Evolutionary conservation across 2,113 vertebrate species (phyloP).

Genomic region (Seriola aureovittata): DNA sequence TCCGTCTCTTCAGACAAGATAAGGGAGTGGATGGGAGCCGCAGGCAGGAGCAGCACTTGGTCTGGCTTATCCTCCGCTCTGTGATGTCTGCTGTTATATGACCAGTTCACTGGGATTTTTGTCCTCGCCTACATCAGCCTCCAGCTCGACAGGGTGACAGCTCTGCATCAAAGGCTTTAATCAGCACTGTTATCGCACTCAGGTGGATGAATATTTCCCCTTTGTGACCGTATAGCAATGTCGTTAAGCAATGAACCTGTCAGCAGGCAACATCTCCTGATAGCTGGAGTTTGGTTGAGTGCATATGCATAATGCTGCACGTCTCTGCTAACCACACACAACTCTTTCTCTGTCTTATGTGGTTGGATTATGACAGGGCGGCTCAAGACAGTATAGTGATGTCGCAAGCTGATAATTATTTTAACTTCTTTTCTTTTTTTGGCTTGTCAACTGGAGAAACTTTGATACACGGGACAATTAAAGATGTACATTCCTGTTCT

Average conservation of each 20-base stretch:
- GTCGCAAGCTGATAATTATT: slow-evolving; percentile 14
- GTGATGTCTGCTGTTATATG: slow-evolving; percentile 53
- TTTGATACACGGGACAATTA: slow-evolving; percentile 30
- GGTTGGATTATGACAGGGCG: slow-evolving; percentile 1
- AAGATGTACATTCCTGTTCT: slow-evolving; percentile 3
- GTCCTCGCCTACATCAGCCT: slow-evolving; percentile 34
- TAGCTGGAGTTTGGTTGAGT: slow-evolving; percentile 22
- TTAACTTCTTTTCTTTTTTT: not conserved
- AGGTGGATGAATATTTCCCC: slow-evolving; percentile 45
- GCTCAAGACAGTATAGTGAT: not conserved
- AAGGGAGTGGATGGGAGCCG: slow-evolving; percentile 24
- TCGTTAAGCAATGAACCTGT: slow-evolving; percentile 52
- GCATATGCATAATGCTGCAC: slow-evolving; percentile 23
- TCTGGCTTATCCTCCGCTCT: slow-evolving; percentile 32
- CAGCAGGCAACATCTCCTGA: slow-evolving; percentile 38
- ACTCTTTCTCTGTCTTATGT: not conserved
- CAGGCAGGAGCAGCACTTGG: slow-evolving; percentile 34
- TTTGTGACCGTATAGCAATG: slow-evolving; percentile 31
- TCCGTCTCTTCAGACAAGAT: slow-evolving; percentile 38
- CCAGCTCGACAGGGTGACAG: slow-evolving; percentile 43
- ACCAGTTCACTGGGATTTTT: slow-evolving; percentile 46
- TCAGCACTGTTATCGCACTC: slow-evolving; percentile 42
- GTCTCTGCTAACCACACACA: not conserved
- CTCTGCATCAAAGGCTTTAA: slow-evolving; percentile 57
- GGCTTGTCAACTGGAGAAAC: slow-evolving; percentile 4